Evolutionary conservation across 2,113 vertebrate genomes (phyloP).

Genomic region (Baryphthengus martii): DNA sequence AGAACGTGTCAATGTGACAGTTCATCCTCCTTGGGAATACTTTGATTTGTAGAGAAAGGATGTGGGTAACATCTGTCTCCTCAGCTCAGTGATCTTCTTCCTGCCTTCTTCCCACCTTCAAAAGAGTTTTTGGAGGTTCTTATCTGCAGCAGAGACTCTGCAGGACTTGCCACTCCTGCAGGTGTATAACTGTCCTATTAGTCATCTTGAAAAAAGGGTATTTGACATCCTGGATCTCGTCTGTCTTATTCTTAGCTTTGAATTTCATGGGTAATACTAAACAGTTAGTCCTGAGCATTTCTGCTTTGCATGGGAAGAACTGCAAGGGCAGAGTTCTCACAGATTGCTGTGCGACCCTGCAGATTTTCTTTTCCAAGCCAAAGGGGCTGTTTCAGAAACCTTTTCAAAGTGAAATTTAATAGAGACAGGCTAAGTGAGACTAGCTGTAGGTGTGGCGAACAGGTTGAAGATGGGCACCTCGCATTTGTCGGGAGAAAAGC

Average conservation of each 20-base stretch:
- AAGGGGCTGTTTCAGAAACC: background rate
- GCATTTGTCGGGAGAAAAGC: background rate
- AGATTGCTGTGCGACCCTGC: background rate
- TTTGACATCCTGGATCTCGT: background rate
- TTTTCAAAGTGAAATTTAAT: background rate
- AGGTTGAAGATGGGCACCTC: background rate
- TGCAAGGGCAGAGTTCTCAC: background rate
- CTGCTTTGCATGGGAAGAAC: background rate
- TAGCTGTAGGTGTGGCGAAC: background rate
- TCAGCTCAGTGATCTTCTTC: background rate
- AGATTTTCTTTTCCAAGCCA: background rate
- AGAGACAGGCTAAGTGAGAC: background rate
- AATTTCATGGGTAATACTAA: background rate
- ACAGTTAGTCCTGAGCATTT: background rate
- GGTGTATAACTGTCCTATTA: background rate
- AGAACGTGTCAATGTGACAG: background rate
- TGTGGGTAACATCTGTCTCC: background rate
- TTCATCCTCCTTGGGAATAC: background rate
- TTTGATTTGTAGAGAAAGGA: background rate
- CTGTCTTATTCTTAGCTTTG: background rate
- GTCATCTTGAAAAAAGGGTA: background rate
- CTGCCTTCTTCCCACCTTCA: background rate
- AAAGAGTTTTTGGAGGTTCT: background rate
- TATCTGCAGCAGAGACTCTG: background rate
- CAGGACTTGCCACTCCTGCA: background rate